A percentile compares a stretch with the other conserved stretches of the same genome.
Conservation (phyloP, 1,140 invertebrate genomes). For the Drosophila willistoni region DNA sequence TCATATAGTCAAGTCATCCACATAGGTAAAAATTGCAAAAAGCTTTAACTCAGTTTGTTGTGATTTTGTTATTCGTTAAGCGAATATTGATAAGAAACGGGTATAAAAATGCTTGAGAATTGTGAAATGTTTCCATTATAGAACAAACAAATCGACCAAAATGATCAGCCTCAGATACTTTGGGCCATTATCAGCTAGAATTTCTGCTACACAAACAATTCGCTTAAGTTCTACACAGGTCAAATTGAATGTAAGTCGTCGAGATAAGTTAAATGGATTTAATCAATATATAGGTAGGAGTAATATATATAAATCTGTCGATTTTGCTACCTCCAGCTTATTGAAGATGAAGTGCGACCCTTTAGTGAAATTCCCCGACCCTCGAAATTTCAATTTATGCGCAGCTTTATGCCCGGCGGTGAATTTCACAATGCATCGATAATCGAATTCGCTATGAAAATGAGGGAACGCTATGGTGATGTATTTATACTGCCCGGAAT, state of each 20-base stretch:
- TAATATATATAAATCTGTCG: neutral
- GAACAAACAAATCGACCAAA: neutral
- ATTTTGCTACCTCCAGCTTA: neutral
- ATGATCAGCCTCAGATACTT: slow-evolving; percentile 23
- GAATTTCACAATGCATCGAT: slow-evolving; percentile 52
- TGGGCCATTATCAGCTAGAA: slow-evolving; percentile 14
- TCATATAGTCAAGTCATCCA: slow-evolving; percentile 19
- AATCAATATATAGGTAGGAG: no score
- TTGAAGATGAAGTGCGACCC: slow-evolving; percentile 14
- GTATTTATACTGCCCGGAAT: slow-evolving; percentile 61
- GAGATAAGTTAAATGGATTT: neutral
- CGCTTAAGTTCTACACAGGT: slow-evolving; percentile 15
- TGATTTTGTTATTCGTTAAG: slow-evolving; percentile 16
- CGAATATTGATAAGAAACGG: slow-evolving; percentile 21
- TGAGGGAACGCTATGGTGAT: slow-evolving; percentile 63
- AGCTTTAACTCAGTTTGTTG: slow-evolving; percentile 20
- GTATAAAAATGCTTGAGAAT: slow-evolving; percentile 19
- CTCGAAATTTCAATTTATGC: slow-evolving; percentile 45
- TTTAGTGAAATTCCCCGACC: slow-evolving; percentile 51
- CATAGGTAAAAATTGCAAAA: neutral
- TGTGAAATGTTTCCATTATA: slow-evolving; percentile 18
- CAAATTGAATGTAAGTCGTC: slow-evolving; percentile 2
- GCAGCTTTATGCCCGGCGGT: slow-evolving; percentile 59
- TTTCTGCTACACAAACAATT: neutral
- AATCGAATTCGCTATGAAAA: slow-evolving; percentile 30